phyloP scores from a whole-genome alignment of 2,888 invertebrate genomes.

The Yponomeuta malinellus region DNA sequence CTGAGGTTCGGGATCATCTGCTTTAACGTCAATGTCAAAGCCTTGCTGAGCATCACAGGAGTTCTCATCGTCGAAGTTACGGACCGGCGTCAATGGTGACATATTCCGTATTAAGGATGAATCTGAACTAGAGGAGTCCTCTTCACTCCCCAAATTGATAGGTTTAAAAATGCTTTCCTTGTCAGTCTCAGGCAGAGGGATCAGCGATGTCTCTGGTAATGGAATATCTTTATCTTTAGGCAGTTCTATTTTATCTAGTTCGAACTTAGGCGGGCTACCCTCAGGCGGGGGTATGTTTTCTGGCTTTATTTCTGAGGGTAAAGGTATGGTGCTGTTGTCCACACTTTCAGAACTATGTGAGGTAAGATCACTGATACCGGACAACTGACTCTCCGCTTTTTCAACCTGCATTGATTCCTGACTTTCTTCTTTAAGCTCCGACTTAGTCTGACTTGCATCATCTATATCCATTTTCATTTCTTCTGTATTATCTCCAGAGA shows the following conservation, averaged over 20 bases:
- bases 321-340: conserved; percentile 47
- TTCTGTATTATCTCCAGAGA: conserved; percentile 21
- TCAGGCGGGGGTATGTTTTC: conserved; percentile 47
- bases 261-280: conserved; percentile 64
- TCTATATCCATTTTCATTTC: conserved; percentile 35
- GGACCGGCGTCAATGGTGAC: conserved; percentile 66
- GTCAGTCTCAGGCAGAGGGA: conserved; percentile 49
- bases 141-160: conserved; percentile 41
- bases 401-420: conserved; percentile 41
- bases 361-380: conserved; percentile 64
- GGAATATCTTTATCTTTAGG: conserved; percentile 43
- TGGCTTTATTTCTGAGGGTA: conserved; percentile 51
- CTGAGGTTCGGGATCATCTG: background rate
- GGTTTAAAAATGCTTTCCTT: conserved; percentile 53
- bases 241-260: conserved; percentile 51
- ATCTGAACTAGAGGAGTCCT: conserved; percentile 60
- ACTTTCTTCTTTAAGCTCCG: conserved; percentile 36
- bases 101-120: conserved; percentile 62
- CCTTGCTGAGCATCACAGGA: conserved; percentile 68
- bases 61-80: conserved; percentile 66
- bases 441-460: conserved; percentile 23
- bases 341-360: conserved; percentile 45
- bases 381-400: conserved; percentile 68
- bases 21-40: conserved; percentile 51
- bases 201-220: conserved; percentile 28